Evolutionary conservation across 2,113 vertebrate species (phyloP).

Genomic region (Pyrgilauda ruficollis): DNA sequence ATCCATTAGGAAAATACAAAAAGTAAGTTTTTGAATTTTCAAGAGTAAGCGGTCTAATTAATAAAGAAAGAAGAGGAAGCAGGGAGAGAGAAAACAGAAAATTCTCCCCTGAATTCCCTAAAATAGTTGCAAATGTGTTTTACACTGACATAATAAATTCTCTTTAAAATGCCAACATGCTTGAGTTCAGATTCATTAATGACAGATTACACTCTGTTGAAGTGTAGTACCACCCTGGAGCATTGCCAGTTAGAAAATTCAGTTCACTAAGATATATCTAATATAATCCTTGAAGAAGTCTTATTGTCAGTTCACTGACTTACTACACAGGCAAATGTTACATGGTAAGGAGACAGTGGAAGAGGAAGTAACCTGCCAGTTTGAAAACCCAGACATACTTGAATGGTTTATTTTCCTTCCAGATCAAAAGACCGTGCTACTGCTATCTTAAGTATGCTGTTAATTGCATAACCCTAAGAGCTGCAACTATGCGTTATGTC

Average conservation of each 20-base stretch:
- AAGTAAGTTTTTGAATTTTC: neutral
- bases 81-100: neutral
- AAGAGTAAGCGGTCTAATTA: neutral
- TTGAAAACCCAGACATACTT: neutral
- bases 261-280: neutral
- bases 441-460: neutral
- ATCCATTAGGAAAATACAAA: neutral
- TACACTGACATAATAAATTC: neutral
- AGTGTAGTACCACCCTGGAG: neutral
- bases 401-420: slow-evolving; percentile 3
- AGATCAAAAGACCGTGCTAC: neutral
- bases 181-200: neutral
- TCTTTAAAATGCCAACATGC: neutral
- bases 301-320: neutral
- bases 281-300: neutral
- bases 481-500: neutral
- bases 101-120: neutral
- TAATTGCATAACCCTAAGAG: neutral
- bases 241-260: neutral
- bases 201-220: neutral
- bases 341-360: neutral
- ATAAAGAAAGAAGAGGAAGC: neutral
- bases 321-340: neutral
- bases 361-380: neutral
- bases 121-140: neutral